Evolutionary conservation across 1,140 invertebrate genomes (phyloP).

Genomic region (Adelges cooleyi): DNA sequence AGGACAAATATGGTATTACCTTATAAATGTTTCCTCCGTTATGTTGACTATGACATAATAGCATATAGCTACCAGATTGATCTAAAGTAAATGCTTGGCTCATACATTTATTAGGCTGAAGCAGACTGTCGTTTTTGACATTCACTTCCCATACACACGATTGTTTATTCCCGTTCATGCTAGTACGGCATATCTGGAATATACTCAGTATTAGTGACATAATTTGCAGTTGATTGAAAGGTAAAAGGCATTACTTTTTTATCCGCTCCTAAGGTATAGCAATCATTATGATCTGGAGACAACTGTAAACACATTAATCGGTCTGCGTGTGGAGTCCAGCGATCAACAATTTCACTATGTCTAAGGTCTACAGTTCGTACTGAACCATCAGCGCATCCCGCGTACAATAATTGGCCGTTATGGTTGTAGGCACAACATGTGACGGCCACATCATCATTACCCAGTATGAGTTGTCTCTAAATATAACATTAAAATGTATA

Average conservation of each 20-base stretch:
- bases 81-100: conserved; percentile 45
- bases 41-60: conserved; percentile 44
- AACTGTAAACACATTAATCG: conserved; percentile 32
- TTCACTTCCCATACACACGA: conserved; percentile 31
- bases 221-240: background rate
- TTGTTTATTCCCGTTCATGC: conserved; percentile 33
- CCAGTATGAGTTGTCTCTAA: conserved; percentile 23
- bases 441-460: conserved; percentile 27
- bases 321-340: conserved; percentile 32
- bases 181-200: conserved; percentile 33
- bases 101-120: conserved; percentile 1
- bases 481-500: too few relatives aligned
- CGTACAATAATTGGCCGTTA: conserved; percentile 52
- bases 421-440: conserved; percentile 50
- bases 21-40: conserved; percentile 48
- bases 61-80: conserved; percentile 46
- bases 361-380: conserved; percentile 48
- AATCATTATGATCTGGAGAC: conserved; percentile 34
- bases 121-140: conserved; percentile 25
- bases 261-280: conserved; percentile 33
- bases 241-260: conserved; percentile 33
- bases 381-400: conserved; percentile 49
- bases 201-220: background rate
- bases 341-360: conserved; percentile 47
- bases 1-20: conserved; percentile 39